Base-by-base conservation (phyloP, 2,888 invertebrate genomes). In the Himalopsyche tibetana region DNA sequence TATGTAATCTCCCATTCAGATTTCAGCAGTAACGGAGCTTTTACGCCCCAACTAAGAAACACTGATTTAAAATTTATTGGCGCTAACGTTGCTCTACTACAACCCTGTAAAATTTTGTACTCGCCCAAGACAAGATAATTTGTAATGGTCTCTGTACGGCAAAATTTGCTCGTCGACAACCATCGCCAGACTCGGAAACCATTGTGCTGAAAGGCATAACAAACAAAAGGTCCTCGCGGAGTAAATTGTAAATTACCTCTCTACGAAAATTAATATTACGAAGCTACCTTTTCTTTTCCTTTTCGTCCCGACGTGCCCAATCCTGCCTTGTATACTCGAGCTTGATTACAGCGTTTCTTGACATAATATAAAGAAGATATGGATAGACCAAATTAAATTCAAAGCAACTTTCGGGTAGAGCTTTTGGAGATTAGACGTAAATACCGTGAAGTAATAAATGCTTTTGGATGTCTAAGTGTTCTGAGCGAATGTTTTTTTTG, bases 191-290 rank as follows among this genome's bases (percentile, higher is more conserved):
- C 11, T 28, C 69, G 69, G 9, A 5, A 45, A 45, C 45, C 51
- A 51, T 63, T 36, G 36, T 74, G 28, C 2, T 36, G 28, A 74
- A 74, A 74, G 15, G 74, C 38, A 28, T 74, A 36, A 15, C 74
- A 5, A 5, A 36, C 74, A 74, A 36, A 63, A 74, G 74, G 74
- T 74, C 74, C 36, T 36, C 63, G 6, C 63, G 19, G 8, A 19
- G 19, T n/a, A 69, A 74, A 74, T 74, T 74, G 74, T 74, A 74
- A 74, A 74, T 74, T 74, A 74, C 38, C 74, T 63, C 74, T 74
- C 74, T 5, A 28, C 38, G 74, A 74, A 74, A 74, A 74, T 74
- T 74, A 74, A 74, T 74, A 38, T 74, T 36, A 36, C 74, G 74
- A 74, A 5, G 36, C 74, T 11, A 36, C 12, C 36, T 74, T 15